Percentiles rank a stretch among this genome's conserved stretches.
Evolutionary conservation across 2,888 invertebrate species (phyloP).

Genomic region (Agrilus mali): DNA sequence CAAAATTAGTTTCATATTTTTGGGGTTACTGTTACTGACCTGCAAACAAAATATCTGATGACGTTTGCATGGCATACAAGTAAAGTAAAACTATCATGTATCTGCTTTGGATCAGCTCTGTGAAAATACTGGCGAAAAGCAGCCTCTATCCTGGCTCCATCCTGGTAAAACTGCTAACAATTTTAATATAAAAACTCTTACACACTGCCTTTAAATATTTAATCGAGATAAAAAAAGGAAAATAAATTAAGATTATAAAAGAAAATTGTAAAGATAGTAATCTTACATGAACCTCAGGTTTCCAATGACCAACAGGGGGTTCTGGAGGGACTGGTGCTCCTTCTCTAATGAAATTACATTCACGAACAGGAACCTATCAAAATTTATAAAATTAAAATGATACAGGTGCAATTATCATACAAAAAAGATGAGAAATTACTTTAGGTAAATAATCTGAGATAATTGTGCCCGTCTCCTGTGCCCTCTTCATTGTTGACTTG

Average conservation of each 20-base stretch:
- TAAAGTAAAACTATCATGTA: conserved; percentile 73
- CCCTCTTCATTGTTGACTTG: conserved; percentile 86
- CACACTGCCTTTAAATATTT: background rate
- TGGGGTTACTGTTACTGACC: conserved; percentile 9
- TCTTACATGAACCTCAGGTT: conserved; percentile 64
- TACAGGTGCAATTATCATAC: too few species aligned
- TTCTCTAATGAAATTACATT: conserved; percentile 72
- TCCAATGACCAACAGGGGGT: conserved; percentile 81
- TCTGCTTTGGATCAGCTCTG: conserved; percentile 70
- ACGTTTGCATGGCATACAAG: conserved; percentile 97
- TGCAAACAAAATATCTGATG: conserved; percentile 51
- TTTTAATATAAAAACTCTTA: conserved; percentile 6
- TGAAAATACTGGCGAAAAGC: conserved; percentile 90
- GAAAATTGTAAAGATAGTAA: conserved; percentile 1
- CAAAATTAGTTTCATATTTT: background rate
- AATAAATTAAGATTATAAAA: background rate
- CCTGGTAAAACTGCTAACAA: conserved; percentile 80
- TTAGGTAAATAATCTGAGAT: conserved; percentile 56
- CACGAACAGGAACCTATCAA: conserved; percentile 41
- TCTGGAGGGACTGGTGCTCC: conserved; percentile 93
- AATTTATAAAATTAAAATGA: conserved; percentile 43
- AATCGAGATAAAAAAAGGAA: background rate
- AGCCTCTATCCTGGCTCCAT: conserved; percentile 90
- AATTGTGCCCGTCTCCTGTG: conserved; percentile 80
- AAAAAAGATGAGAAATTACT: conserved; percentile 14